phyloP scores from a whole-genome alignment of 2,113 vertebrate species.

The Epinephelus cyanopodus region DNA sequence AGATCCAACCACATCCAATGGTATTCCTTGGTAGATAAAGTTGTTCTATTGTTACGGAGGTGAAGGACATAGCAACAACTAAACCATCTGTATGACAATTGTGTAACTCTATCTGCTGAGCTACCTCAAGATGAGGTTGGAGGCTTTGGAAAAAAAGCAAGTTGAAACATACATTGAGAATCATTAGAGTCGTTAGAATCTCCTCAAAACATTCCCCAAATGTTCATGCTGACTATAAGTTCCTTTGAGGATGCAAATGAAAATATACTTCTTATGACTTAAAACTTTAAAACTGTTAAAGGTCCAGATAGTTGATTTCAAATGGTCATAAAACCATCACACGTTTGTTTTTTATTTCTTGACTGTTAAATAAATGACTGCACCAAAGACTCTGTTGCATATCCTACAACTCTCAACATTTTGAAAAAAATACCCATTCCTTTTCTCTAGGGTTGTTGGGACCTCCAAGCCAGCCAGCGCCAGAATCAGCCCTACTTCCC shows the following conservation, averaged over 20 bases:
- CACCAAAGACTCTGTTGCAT: not conserved
- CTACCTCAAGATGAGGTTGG: no score
- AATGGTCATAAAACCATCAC: not conserved
- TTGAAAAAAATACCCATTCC: slow-evolving; percentile 51
- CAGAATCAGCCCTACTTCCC: slow-evolving; percentile 82
- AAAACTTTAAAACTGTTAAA: not conserved
- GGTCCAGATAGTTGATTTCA: not conserved
- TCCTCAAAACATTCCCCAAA: no score
- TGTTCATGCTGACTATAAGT: no score
- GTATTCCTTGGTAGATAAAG: no score
- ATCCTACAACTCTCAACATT: not conserved
- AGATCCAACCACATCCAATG: not conserved
- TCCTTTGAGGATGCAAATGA: not conserved
- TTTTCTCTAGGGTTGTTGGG: slow-evolving; percentile 75
- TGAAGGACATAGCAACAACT: no score
- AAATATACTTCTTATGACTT: no score
- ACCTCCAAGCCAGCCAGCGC: slow-evolving; percentile 68
- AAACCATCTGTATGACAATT: no score
- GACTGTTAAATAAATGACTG: not conserved
- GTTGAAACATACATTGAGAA: no score
- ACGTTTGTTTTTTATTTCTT: not conserved
- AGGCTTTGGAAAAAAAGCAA: no score
- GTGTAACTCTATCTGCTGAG: no score
- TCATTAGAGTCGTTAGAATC: no score
- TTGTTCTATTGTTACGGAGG: no score